These are phyloP conservation scores for Oreortyx pictus DNA, from an alignment of 2,797 vertebrate species.

Conservation along the genomic window DNA sequence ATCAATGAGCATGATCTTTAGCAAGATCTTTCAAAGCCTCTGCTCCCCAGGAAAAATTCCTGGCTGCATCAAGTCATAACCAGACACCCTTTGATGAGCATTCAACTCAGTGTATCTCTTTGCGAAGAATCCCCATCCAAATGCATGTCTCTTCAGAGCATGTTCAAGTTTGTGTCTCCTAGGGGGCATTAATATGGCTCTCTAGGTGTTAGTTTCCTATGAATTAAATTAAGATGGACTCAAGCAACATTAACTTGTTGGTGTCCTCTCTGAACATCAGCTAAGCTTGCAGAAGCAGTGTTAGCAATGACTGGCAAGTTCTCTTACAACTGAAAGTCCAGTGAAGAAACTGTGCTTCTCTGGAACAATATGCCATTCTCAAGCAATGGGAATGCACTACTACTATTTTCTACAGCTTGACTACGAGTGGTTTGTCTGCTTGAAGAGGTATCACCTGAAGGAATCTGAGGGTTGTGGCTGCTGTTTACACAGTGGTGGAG, in stretches of 20 bases:
- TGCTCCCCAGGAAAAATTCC: not conserved
- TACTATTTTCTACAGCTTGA: not conserved
- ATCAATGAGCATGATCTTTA: not conserved
- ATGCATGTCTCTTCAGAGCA: not conserved
- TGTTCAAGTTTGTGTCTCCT: not conserved
- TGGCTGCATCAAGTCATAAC: not conserved
- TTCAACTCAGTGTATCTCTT: not conserved
- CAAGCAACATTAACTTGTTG: accelerated
- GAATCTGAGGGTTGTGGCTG: not conserved
- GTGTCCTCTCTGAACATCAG: not conserved
- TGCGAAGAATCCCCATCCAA: not conserved
- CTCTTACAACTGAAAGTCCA: not conserved
- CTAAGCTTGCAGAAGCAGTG: not conserved
- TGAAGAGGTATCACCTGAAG: not conserved
- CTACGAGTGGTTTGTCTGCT: not conserved
- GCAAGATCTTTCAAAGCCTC: not conserved
- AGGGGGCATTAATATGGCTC: not conserved
- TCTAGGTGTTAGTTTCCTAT: not conserved
- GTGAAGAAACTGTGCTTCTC: not conserved
- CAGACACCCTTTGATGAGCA: not conserved
- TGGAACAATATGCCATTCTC: not conserved
- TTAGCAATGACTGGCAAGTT: not conserved
- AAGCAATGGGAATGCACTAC: not conserved
- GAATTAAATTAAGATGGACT: not conserved
- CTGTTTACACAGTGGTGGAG: not conserved